Evolutionary conservation across 2,888 invertebrate species (phyloP).

Genomic region (Leucophora obtusa): DNA sequence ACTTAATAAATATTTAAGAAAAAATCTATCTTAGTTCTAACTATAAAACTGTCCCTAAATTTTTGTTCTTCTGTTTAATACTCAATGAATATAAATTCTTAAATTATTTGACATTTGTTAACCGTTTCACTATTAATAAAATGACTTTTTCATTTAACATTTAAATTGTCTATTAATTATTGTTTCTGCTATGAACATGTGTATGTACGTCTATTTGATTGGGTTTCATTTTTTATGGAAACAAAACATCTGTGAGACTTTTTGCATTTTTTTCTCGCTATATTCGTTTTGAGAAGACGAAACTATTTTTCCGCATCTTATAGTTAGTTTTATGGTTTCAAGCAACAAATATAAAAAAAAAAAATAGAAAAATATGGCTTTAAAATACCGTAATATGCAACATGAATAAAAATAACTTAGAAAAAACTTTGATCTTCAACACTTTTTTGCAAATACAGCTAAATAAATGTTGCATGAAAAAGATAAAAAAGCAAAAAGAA

Average conservation of each 20-base stretch:
- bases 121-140: slow-evolving; percentile 49
- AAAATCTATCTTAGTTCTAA: too few relatives aligned
- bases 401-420: slow-evolving; percentile 7
- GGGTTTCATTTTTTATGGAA: slow-evolving; percentile 27
- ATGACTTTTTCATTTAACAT: slow-evolving; percentile 62
- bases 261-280: background rate
- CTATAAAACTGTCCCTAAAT: too few relatives aligned
- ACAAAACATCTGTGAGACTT: slow-evolving; percentile 48
- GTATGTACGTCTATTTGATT: background rate
- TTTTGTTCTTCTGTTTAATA: background rate
- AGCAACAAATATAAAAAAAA: slow-evolving; percentile 10
- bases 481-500: background rate
- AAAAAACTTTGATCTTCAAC: slow-evolving; percentile 43
- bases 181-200: background rate
- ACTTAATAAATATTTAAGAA: too few relatives aligned
- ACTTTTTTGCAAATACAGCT: slow-evolving; percentile 7
- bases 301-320: slow-evolving; percentile 31
- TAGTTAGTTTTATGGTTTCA: slow-evolving; percentile 41
- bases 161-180: slow-evolving; percentile 59
- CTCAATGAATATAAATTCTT: slow-evolving; percentile 26
- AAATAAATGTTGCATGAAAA: slow-evolving; percentile 13
- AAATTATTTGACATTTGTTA: slow-evolving; percentile 58
- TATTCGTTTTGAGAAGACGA: slow-evolving; percentile 4
- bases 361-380: slow-evolving; percentile 30
- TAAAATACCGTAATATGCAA: slow-evolving; percentile 40